These are phyloP conservation scores for Oxytorus armatus DNA, from an alignment of 2,888 invertebrate genomes.

Conservation along the genomic window DNA sequence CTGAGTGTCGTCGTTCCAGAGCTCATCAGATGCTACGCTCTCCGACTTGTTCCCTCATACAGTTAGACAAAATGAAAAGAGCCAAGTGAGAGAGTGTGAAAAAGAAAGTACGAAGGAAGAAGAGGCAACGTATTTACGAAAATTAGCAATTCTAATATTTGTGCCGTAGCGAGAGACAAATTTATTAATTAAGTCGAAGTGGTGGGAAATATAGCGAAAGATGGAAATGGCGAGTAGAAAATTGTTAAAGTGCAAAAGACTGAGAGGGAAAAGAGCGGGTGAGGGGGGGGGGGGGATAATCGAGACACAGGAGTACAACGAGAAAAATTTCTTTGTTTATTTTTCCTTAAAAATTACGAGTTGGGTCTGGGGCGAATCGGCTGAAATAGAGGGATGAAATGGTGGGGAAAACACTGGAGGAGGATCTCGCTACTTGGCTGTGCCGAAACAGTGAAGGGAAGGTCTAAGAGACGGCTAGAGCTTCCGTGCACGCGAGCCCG, in stretches of 20 bases:
- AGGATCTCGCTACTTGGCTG: conserved; percentile 36
- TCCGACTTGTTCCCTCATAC: conserved; percentile 18
- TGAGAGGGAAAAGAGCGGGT: conserved; percentile 29
- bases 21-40: conserved; percentile 43
- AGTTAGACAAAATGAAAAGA: conserved; percentile 42
- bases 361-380: conserved; percentile 45
- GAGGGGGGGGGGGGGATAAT: conserved; percentile 12
- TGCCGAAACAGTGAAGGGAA: conserved; percentile 56
- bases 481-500: conserved; percentile 43
- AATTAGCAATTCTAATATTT: conserved; percentile 80
- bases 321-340: conserved; percentile 66
- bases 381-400: conserved; percentile 54
- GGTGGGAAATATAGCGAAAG: conserved; percentile 54
- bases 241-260: conserved; percentile 30
- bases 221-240: conserved; percentile 55
- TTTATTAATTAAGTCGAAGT: conserved; percentile 78
- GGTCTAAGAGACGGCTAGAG: conserved; percentile 56
- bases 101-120: conserved; percentile 23
- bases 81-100: conserved; percentile 35
- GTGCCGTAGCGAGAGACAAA: conserved; percentile 72
- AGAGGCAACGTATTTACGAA: conserved; percentile 72
- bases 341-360: conserved; percentile 60
- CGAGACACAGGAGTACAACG: conserved; percentile 44
- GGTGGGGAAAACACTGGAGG: conserved; percentile 47
- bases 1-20: conserved; percentile 31